Evolutionary conservation across 1,140 invertebrate genomes (phyloP).

Genomic region (Potamilus streckersoni): DNA sequence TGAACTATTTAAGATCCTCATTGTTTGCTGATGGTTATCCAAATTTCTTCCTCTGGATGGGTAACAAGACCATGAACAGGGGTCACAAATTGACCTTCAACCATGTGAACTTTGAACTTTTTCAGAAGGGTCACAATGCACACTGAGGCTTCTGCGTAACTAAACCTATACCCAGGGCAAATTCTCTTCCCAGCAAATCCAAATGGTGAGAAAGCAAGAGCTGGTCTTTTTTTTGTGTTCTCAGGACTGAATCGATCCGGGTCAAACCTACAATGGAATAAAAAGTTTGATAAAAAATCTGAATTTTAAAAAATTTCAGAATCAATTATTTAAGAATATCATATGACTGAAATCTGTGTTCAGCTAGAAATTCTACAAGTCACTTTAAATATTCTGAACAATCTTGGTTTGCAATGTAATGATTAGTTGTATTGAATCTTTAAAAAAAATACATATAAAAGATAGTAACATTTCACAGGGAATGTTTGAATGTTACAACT

Average conservation of each 20-base stretch:
- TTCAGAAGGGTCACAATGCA: conserved; percentile 43
- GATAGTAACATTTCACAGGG: too few species aligned
- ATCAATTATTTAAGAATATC: too few species aligned
- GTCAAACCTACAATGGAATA: conserved; percentile 57
- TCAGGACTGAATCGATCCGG: conserved; percentile 59
- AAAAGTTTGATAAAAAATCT: not conserved
- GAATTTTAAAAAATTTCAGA: too few species aligned
- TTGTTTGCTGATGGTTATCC: conserved; percentile 47
- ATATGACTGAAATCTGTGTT: too few species aligned
- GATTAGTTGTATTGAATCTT: too few species aligned
- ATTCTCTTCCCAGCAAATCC: conserved; percentile 63
- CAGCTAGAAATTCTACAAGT: too few species aligned
- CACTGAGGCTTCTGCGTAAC: conserved; percentile 40
- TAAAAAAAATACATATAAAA: too few species aligned
- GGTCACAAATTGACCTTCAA: conserved; percentile 53
- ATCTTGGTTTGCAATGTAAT: too few species aligned
- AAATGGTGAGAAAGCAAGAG: conserved; percentile 57
- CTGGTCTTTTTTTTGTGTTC: conserved; percentile 37
- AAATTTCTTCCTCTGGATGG: conserved; percentile 61
- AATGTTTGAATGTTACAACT: too few species aligned
- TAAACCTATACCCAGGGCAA: conserved; percentile 56
- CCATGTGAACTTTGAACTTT: conserved; percentile 50
- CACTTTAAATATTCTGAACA: too few species aligned
- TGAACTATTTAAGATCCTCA: too few species aligned
- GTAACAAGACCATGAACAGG: conserved; percentile 57